These are phyloP conservation scores for Syrrhaptes paradoxus DNA, from an alignment of 2,113 vertebrate genomes.

Conservation along the genomic window DNA sequence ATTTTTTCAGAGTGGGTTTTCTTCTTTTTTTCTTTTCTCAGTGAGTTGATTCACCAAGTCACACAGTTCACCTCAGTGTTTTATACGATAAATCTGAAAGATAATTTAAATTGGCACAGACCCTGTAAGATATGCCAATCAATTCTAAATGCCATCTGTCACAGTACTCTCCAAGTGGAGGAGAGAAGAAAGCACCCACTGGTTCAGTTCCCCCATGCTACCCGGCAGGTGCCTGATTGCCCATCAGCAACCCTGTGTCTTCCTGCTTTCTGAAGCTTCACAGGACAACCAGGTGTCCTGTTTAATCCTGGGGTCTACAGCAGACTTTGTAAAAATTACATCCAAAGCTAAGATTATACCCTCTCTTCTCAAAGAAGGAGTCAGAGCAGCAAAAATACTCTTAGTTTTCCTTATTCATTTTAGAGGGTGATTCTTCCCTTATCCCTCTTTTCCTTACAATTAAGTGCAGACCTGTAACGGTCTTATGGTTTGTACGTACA, in stretches of 20 bases:
- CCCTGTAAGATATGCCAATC: not conserved
- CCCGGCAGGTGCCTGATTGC: not conserved
- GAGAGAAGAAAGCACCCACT: constrained; percentile 44
- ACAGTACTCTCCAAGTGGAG: not conserved
- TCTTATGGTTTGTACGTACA: not conserved
- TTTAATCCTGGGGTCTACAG: not conserved
- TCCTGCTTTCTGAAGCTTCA: constrained; percentile 6
- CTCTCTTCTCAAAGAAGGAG: not conserved
- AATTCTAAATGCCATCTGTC: constrained; percentile 60
- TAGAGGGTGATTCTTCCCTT: not conserved
- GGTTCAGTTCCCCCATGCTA: not conserved
- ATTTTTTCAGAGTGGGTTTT: not conserved
- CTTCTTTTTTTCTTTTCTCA: not conserved
- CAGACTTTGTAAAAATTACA: not conserved
- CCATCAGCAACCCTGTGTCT: not conserved
- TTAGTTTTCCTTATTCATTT: not conserved
- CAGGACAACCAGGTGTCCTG: not conserved
- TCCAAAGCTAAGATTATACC: not conserved
- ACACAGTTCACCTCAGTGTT: not conserved
- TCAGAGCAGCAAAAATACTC: not conserved
- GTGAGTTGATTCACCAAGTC: not conserved
- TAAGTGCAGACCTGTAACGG: not conserved
- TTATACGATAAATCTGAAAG: constrained; percentile 1
- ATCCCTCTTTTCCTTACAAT: not conserved
- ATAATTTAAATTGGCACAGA: constrained; percentile 46